A percentile compares a stretch with the other conserved stretches of the same genome.
phyloP scores from a whole-genome alignment of 2,888 invertebrate species.

The Torymus aiolomorphi region DNA sequence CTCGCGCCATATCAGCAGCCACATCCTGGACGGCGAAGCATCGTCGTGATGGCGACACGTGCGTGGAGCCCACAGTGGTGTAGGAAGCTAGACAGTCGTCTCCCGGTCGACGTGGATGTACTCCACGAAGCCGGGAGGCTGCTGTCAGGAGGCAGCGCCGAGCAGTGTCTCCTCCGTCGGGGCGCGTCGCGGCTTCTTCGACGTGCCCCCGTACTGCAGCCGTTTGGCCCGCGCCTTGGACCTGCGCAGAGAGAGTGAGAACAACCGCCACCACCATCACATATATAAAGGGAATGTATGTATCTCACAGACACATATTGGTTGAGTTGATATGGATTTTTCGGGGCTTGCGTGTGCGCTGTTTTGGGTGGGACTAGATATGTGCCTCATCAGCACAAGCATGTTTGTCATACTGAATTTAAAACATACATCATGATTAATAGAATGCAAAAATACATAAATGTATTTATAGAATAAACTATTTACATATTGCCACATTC shows the following conservation, averaged over 20 bases:
- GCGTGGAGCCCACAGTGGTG: background rate
- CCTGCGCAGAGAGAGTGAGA: constrained; percentile 71
- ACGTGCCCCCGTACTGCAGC: constrained; percentile 77
- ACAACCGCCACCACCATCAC: background rate
- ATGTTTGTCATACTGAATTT: too few species aligned
- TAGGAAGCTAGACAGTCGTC: constrained; percentile 83
- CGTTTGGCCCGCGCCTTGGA: constrained; percentile 78
- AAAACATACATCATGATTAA: too few species aligned
- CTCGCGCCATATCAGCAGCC: background rate
- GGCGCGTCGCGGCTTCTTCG: constrained; percentile 76
- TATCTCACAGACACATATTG: too few species aligned
- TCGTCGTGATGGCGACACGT: too few species aligned
- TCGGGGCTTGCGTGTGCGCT: too few species aligned
- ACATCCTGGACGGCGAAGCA: constrained; percentile 15
- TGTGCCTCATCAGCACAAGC: too few species aligned
- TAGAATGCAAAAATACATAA: too few species aligned
- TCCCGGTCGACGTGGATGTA: constrained; percentile 95
- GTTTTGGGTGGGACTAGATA: too few species aligned
- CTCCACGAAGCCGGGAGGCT: constrained; percentile 89
- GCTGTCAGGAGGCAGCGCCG: constrained; percentile 90
- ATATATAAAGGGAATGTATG: too few species aligned
- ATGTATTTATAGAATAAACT: too few species aligned
- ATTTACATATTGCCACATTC: too few species aligned
- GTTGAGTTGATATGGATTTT: too few species aligned
- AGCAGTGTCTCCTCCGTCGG: constrained; percentile 84